Base-by-base conservation (phyloP, 2,888 invertebrate species). In the Trissolcus japonicus region DNA sequence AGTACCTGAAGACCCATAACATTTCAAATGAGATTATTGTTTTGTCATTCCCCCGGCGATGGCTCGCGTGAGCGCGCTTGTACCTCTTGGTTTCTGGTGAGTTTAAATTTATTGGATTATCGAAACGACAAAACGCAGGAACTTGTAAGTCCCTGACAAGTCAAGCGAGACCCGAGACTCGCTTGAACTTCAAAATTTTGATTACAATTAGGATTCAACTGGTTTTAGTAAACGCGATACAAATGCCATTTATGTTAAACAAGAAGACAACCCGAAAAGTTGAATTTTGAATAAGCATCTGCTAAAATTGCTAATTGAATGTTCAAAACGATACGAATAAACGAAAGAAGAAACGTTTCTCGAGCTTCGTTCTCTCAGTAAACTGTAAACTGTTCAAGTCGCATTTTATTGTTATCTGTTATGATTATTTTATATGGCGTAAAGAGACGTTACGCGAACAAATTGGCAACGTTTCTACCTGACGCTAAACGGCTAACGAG, bases 51-150 rank as follows among this genome's bases (percentile, higher is more conserved):
- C 54, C 48, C 43, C 11, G 40, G 25, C 41, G 21, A 41, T 13
- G 21, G 60, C 53, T 56, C 56, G 41, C 13, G 25, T 14, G 19
- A 25, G 13, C 43, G 17, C 56, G 54, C 46, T 50, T 17, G 4
- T 41, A 11, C 59, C 25, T 57, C 25, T 51, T 35, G 35, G 9
- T 35, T 35, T 11, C 11, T 35, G 35, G 35, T 9, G 11, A 35
- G 35, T 35, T 35, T 35, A 35, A 35, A 74, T 74, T 74, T 62
- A 74, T 74, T 74, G 74, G 74, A 74, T 67, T 67, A 74, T 74
- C 63, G 74, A 62, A 67, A 74, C 67, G 62, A 68, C 62, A 60
- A 68, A 74, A 74, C 57, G 61, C 51, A 40, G 35, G 25, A 25
- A 57, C 59, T 62, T 62, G 67, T 67, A 66, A 60, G 60, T 54